Base-by-base conservation (phyloP, 2,797 vertebrate genomes). In the Xyrichtys novacula region DNA sequence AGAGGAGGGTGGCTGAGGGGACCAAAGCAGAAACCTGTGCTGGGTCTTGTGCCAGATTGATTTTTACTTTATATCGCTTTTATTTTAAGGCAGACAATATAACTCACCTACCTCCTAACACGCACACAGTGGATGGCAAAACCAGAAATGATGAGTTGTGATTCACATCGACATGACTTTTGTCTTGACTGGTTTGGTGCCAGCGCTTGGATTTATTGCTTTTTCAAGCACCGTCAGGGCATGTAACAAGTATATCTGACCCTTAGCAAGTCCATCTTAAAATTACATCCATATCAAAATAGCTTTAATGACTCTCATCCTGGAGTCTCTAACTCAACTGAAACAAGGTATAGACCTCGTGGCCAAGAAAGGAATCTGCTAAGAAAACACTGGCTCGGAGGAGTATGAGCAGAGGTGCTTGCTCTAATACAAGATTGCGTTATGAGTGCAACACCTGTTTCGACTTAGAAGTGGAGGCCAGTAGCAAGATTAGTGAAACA, bases 401-500 rank as follows among this genome's bases (percentile, higher is more conserved):
- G 76, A 86, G 80, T 80, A 52, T 43, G 76, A 77, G 80, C 60
- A 19, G 71, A 79, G 82, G 62, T 71, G 71, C 86, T 83, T 31
- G 64, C 70, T 26, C 84, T 86, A 89, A 87, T 88, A 71, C 75
- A 42, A 69, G 71, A 87, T 85, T 86, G 80, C 63, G 65, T 89
- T 85, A 83, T 83, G 63, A 85, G 75, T 59, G 67, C 84, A 88
- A 86, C 90, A 92, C 91, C 89, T 93, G 92, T 89, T 93, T 93
- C 72, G 70, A 93, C 89, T 93, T 92, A 93, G 84, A 86, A 80
- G 78, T 79, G 71, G 84, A 84, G 89, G 87, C 88, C 87, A 86
- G 91, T 92, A 92, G 90, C 85, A 36, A 88, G 90, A 91, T 92
- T 92, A 92, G 91, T 77, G 74, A 90, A 93, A 93, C 92, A 93